Conservation (phyloP, 2,888 invertebrate genomes). For the Amaurobius ferox region DNA sequence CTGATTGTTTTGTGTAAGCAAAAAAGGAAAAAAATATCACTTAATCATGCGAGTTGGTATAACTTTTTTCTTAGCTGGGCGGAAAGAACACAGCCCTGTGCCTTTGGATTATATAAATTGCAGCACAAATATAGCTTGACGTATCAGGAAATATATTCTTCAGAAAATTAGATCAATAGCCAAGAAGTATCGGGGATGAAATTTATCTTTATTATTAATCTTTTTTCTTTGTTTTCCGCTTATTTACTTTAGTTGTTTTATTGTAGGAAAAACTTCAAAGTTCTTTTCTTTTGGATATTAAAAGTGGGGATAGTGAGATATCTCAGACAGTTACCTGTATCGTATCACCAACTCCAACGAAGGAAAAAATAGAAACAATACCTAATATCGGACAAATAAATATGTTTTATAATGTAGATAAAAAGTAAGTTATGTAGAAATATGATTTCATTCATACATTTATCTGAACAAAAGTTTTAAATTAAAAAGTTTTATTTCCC, state of each 20-base stretch:
- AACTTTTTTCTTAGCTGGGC: not conserved
- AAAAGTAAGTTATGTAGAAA: no score
- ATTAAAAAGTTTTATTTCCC: no score
- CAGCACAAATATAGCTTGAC: not conserved
- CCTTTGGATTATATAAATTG: not conserved
- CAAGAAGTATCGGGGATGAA: not conserved
- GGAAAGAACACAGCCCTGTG: not conserved
- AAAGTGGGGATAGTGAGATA: no score
- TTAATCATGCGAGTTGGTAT: conserved; percentile 1
- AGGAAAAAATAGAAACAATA: no score
- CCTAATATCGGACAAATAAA: no score
- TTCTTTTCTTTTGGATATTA: not conserved
- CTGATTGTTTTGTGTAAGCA: no score
- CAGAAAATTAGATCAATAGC: conserved; percentile 4
- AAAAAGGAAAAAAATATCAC: not conserved
- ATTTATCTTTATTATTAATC: conserved; percentile 12
- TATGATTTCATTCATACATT: no score
- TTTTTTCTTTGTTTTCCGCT: not conserved
- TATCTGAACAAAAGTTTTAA: no score
- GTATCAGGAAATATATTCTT: conserved; percentile 13
- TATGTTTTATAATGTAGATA: no score
- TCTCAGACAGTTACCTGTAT: no score
- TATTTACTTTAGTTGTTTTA: not conserved
- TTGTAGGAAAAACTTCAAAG: not conserved
- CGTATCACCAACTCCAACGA: no score